Evolutionary conservation across 1,140 invertebrate genomes (phyloP).

Genomic region (Dolichoris vasculosae): DNA sequence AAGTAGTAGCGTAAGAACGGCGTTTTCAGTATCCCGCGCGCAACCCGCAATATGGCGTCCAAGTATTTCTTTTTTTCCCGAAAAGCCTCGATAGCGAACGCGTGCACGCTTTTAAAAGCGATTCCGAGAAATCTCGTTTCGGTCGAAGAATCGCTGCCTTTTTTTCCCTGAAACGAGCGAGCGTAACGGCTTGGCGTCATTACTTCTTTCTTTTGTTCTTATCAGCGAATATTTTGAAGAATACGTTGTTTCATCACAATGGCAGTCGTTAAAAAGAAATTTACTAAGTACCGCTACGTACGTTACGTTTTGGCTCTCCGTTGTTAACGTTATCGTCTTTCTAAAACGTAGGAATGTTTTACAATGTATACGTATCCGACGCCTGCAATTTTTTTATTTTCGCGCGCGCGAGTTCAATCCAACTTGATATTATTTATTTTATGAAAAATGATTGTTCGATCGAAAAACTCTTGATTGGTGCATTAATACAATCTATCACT

Average conservation of each 20-base stretch:
- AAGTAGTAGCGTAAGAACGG: conserved; percentile 37
- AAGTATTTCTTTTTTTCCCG: not conserved
- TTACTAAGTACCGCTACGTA: not conserved
- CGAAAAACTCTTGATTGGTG: no score
- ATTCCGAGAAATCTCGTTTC: conserved; percentile 52
- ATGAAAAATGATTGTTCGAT: no score
- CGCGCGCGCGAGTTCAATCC: no score
- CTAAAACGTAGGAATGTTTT: not conserved
- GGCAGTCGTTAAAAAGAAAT: not conserved
- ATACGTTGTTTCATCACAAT: not conserved
- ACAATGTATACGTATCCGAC: not conserved
- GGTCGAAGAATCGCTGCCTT: not conserved
- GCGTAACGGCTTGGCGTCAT: not conserved
- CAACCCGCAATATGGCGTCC: conserved; percentile 45
- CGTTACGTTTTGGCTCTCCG: not conserved
- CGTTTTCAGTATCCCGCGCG: conserved; percentile 26
- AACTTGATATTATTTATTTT: no score
- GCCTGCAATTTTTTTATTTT: no score
- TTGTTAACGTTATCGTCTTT: not conserved
- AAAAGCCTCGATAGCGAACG: not conserved
- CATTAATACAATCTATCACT: no score
- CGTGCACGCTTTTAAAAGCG: conserved; percentile 36
- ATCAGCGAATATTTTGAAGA: not conserved
- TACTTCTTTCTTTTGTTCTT: conserved; percentile 11
- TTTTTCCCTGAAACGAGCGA: not conserved